These are phyloP conservation scores for Drosophila carrolli DNA, from an alignment of 1,140 invertebrate genomes.

Conservation along the genomic window DNA sequence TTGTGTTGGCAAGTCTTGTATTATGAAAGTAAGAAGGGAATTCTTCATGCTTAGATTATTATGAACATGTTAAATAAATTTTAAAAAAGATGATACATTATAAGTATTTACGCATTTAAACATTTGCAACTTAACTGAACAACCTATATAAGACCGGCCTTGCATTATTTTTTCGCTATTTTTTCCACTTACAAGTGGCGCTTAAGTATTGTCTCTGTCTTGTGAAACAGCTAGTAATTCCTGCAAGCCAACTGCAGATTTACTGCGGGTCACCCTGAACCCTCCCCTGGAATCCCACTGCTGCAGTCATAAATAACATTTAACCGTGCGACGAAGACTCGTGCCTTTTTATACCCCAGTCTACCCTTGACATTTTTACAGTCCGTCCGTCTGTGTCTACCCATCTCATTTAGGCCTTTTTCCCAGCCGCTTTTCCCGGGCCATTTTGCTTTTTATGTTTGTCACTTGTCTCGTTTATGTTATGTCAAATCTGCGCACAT, in stretches of 20 bases:
- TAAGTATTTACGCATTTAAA: neutral
- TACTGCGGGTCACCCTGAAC: constrained; percentile 35
- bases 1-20: too few relatives aligned
- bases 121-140: constrained; percentile 8
- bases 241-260: constrained; percentile 57
- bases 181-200: constrained; percentile 28
- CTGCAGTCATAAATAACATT: constrained; percentile 80
- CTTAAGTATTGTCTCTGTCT: constrained; percentile 52
- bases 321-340: constrained; percentile 43
- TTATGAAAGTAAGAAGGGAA: neutral
- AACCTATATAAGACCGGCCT: constrained; percentile 9
- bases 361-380: constrained; percentile 78
- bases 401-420: constrained; percentile 65
- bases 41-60: neutral
- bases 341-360: constrained; percentile 24
- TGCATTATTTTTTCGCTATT: neutral
- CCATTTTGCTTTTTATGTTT: constrained; percentile 61
- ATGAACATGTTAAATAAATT: too few relatives aligned
- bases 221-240: constrained; percentile 45
- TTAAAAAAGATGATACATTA: too few relatives aligned
- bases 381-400: constrained; percentile 50
- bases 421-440: constrained; percentile 27
- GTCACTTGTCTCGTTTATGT: constrained; percentile 78
- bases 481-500: constrained; percentile 77
- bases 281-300: constrained; percentile 7